A percentile compares a stretch with the other conserved stretches of the same genome.
Evolutionary conservation across 1,140 invertebrate genomes (phyloP).

Genomic region (Aphidius gifuensis): DNA sequence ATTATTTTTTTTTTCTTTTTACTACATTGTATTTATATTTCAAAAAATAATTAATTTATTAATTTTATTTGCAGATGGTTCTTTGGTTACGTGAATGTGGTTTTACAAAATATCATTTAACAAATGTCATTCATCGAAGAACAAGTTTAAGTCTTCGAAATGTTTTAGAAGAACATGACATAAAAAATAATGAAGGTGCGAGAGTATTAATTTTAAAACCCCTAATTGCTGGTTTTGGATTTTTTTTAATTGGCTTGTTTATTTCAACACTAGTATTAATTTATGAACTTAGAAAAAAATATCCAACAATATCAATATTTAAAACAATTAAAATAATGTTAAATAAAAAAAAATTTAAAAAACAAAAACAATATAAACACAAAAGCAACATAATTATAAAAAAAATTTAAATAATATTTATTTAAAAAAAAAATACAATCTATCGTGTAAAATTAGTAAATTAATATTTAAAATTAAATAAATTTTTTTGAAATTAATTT

Average conservation of each 20-base stretch:
- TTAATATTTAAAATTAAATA: too few species aligned
- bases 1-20: not conserved
- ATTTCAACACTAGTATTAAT: constrained; percentile 37
- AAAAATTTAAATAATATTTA: too few species aligned
- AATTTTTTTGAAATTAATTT: not conserved
- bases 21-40: not conserved
- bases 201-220: constrained; percentile 37
- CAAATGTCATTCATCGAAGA: constrained; percentile 38
- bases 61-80: constrained; percentile 32
- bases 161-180: constrained; percentile 41
- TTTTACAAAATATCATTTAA: constrained; percentile 34
- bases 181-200: constrained; percentile 24
- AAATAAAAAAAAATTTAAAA: constrained; percentile 4
- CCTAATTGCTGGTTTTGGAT: constrained; percentile 39
- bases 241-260: constrained; percentile 33
- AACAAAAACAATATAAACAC: not conserved
- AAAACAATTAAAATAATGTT: not conserved
- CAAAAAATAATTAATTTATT: not conserved
- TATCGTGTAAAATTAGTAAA: too few species aligned
- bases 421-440: too few species aligned
- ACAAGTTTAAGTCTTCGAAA: constrained; percentile 31
- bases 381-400: too few species aligned
- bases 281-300: constrained; percentile 31
- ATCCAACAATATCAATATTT: not conserved
- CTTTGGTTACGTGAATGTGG: constrained; percentile 38